Evolutionary conservation across 2,888 invertebrate species (phyloP).

Genomic region (Girardia tigrina): DNA sequence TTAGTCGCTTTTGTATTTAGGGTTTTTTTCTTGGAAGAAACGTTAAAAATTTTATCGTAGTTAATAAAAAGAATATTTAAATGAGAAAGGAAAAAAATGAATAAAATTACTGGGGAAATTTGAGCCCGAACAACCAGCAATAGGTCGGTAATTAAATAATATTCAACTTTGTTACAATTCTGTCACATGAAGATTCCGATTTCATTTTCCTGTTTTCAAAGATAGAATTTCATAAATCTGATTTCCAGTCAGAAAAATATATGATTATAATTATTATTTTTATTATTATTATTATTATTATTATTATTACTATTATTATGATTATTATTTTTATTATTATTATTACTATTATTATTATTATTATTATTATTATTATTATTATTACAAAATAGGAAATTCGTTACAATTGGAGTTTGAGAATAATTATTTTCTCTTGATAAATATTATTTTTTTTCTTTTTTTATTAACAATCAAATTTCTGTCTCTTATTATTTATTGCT

Average conservation of each 20-base stretch:
- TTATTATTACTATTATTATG: too few species aligned
- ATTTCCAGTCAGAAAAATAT: not conserved
- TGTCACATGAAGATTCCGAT: not conserved
- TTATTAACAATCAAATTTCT: too few species aligned
- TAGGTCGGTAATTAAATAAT: conserved; percentile 19
- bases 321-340: too few species aligned
- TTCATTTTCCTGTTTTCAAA: not conserved
- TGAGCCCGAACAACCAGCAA: conserved; percentile 11
- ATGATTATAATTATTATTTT: not conserved
- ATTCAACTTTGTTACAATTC: conserved; percentile 10
- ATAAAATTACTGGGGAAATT: not conserved
- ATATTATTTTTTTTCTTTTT: too few species aligned
- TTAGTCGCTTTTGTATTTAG: conserved; percentile 12
- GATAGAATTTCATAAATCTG: conserved; percentile 13
- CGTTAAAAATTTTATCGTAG: conserved; percentile 1
- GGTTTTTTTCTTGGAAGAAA: not conserved
- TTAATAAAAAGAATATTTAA: conserved; percentile 3
- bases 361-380: too few species aligned
- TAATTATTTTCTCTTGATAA: too few species aligned
- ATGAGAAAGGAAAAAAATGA: conserved; percentile 9
- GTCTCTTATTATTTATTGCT: too few species aligned
- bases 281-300: too few species aligned
- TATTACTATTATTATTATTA: too few species aligned
- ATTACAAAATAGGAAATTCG: too few species aligned
- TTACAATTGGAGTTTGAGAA: too few species aligned